Evolutionary conservation across 1,140 invertebrate genomes (phyloP).

Genomic region (Chrysoperla carnea): DNA sequence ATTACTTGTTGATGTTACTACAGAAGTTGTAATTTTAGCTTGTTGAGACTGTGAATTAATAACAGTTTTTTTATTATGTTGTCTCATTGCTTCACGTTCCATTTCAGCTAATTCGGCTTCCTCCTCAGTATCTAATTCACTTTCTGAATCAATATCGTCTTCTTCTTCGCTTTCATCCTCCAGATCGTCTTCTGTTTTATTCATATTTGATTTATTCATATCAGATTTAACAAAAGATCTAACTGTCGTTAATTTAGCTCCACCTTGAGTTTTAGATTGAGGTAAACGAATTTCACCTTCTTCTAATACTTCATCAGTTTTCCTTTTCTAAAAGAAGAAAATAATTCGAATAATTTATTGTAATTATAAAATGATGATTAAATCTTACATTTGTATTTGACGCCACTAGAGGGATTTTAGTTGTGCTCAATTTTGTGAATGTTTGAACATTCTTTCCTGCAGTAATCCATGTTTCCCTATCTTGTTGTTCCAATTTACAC

Average conservation of each 20-base stretch:
- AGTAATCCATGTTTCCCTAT: slow-evolving; percentile 54
- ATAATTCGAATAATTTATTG: too few relatives aligned
- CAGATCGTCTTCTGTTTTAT: neutral
- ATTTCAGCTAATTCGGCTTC: slow-evolving; percentile 2
- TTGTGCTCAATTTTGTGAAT: slow-evolving; percentile 33
- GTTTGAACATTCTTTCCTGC: slow-evolving; percentile 58
- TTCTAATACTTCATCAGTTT: slow-evolving; percentile 1
- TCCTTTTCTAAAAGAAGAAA: neutral
- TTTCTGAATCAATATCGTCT: slow-evolving; percentile 1
- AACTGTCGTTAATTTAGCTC: slow-evolving; percentile 9
- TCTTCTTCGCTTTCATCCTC: slow-evolving; percentile 4
- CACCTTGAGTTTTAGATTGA: neutral
- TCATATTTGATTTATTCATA: neutral
- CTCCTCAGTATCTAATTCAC: slow-evolving; percentile 6
- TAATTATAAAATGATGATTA: too few relatives aligned
- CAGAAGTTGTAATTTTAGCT: neutral
- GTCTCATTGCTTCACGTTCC: slow-evolving; percentile 1
- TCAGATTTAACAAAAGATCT: slow-evolving; percentile 7
- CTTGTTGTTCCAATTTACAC: slow-evolving; percentile 53
- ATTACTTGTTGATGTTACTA: neutral
- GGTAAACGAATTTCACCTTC: slow-evolving; percentile 1
- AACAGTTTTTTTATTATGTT: neutral
- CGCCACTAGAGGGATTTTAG: slow-evolving; percentile 25
- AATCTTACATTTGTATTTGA: slow-evolving; percentile 9
- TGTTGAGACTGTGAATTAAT: neutral